Evolutionary conservation across 2,888 invertebrate species (phyloP), one percentile per base, ranked within the genome.

Genomic region (Trichogramma evanescens): DNA sequence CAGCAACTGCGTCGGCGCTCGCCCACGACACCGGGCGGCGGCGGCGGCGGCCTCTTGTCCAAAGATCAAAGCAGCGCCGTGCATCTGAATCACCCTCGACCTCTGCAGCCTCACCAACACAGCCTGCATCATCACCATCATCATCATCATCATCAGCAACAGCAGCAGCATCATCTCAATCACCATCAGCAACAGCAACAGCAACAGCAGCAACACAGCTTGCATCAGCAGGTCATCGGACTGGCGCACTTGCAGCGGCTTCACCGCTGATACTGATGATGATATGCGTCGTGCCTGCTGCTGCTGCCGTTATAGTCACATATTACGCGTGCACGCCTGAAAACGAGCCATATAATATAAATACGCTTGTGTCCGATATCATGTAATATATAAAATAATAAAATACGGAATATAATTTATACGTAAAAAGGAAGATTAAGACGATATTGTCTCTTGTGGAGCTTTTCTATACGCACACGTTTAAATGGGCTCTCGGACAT

Each of bases 221-320:
- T 71, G 39, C 72, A 74, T 63, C 67, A 68, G 38, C 75, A 73
- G 66, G 66, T 72, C 60, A 66, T 74, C 41, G 70, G 68, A 41
- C 62, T 74, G 49, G 68, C 69, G 68, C 64, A 71, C 7, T 65
- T 73, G 44, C 75, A 74, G 65, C 75, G 74, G 56, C 75, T 74
- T 62, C 74, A 76, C 70, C 77, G 75, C 74, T 77, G 75, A 76
- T 26, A 26, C 26, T 26, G 3, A 26, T 26, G 26, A 26, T 68
- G 67, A 54, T 56, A 45, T 26, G n/a, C 40, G 3, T 26, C 26
- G 42, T 6, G 6, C 26, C 26, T 26, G 26, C 26, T 26, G 26
- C 26, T 26, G 26, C 26, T 54, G 0, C 5, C n/a, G 10, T 26
- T 26, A 26, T 26, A 26, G 26, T 26, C 26, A 3, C 26, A 26